Evolutionary conservation across 2,797 vertebrate species (phyloP).

Genomic region (Potorous gilbertii): DNA sequence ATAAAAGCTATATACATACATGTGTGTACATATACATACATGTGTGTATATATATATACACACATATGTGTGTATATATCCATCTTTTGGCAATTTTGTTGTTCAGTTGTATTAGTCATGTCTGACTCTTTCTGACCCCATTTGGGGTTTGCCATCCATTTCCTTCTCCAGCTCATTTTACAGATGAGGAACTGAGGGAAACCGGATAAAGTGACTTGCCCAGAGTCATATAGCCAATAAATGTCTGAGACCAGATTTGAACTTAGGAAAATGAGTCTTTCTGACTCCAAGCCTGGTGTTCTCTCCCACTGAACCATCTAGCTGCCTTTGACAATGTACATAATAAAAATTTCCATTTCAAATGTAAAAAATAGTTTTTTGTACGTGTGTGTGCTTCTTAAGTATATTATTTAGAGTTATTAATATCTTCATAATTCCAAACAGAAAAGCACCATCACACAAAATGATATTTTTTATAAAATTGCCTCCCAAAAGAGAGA

Average conservation of each 20-base stretch:
- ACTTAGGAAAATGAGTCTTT: background rate
- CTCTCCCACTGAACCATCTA: background rate
- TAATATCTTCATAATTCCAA: constrained; percentile 36
- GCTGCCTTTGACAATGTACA: constrained; percentile 8
- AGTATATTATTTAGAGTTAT: constrained; percentile 4
- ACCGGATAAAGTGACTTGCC: background rate
- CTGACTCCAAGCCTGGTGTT: background rate
- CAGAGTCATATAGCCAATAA: background rate
- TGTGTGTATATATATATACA: too few species aligned
- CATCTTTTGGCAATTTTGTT: background rate
- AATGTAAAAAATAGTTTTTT: constrained; percentile 8
- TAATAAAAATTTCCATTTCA: constrained; percentile 48
- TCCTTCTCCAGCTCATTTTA: background rate
- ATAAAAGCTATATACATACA: background rate
- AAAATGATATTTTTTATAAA: constrained; percentile 41
- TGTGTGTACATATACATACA: background rate
- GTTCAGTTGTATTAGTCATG: background rate
- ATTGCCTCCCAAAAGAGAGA: constrained; percentile 40
- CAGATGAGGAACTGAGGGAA: background rate
- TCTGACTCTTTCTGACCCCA: background rate
- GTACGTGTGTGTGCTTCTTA: background rate
- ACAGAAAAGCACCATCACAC: constrained; percentile 35
- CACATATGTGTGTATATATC: too few species aligned
- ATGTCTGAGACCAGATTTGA: background rate
- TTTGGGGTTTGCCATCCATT: background rate